Evolutionary conservation across 1,140 invertebrate genomes (phyloP).

Genomic region (Leguminivora glycinivorella): DNA sequence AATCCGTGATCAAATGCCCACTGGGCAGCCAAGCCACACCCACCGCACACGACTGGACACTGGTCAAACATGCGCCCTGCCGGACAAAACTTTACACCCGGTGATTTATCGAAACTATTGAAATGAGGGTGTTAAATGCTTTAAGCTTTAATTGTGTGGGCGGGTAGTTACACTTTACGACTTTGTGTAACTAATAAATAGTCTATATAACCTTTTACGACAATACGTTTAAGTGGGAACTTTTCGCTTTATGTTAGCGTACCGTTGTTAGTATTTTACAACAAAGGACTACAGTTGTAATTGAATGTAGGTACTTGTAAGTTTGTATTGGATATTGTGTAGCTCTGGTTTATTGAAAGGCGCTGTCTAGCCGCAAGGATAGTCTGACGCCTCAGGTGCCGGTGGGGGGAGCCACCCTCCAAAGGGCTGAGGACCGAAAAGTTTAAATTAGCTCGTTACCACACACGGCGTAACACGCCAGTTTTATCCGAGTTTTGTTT

Average conservation of each 20-base stretch:
- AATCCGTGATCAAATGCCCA: constrained; percentile 32
- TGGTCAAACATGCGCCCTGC: constrained; percentile 72
- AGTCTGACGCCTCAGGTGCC: constrained; percentile 66
- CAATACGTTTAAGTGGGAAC: constrained; percentile 6
- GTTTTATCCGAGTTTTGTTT: constrained; percentile 70
- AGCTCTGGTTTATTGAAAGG: constrained; percentile 59
- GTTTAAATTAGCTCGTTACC: constrained; percentile 77
- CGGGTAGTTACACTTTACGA: constrained; percentile 18
- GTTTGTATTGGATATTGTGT: constrained; percentile 20
- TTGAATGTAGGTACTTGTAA: constrained; percentile 28
- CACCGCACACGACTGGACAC: constrained; percentile 61
- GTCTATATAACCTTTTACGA: constrained; percentile 13
- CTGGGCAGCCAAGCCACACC: constrained; percentile 55
- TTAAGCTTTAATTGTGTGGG: constrained; percentile 28
- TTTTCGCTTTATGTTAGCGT: constrained; percentile 10
- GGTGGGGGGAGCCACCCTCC: constrained; percentile 55
- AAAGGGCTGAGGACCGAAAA: constrained; percentile 62
- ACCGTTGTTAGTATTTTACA: constrained; percentile 6
- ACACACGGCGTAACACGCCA: constrained; percentile 58
- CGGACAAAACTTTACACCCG: constrained; percentile 51
- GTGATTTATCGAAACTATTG: constrained; percentile 53
- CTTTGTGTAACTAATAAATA: constrained; percentile 5
- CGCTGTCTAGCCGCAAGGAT: constrained; percentile 49
- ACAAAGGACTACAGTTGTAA: constrained; percentile 22
- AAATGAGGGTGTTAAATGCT: constrained; percentile 31